Evolutionary conservation across 1,140 invertebrate species (phyloP), one percentile per base, ranked within the genome.

Genomic region (Tribolium madens): DNA sequence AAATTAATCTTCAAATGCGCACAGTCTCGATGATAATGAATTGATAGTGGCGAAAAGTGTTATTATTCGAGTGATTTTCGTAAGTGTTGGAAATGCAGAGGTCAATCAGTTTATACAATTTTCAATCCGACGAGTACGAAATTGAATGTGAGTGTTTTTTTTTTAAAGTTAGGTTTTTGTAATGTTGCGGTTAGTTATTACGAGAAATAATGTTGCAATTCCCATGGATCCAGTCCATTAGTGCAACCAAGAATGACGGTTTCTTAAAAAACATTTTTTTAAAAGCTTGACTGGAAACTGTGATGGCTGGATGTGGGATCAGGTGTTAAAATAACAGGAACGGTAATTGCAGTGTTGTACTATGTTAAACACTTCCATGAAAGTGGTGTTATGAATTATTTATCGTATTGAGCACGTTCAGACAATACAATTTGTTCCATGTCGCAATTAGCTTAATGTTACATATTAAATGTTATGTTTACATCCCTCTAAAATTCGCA

Each of bases 321-420:
- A 64, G 57, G 57, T 64, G 57, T 21, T 26, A 18, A 64, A 64
- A 64, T 64, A 64, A 64, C 57, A 33, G 26, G 57, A 64, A 64
- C 31, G 26, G 57, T 64, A 64, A 64, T 64, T 64, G 31, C 57
- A 12, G 6, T 33, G 12, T 33, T 64, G n/a, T 42, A 31, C 57
- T 33, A 64, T 64, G 21, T 33, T 33, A 64, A 64, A 64, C 26
- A 33, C 18, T 64, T 64, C 26, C 57, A 33, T 33, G 57, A 64
- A 26, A 64, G 57, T 64, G 57, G 21, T 31, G 52, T 64, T 64
- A 64, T 64, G 57, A 64, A 64, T 64, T 64, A 64, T 64, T 64
- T 64, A 64, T 64, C 26, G 57, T n/a, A 64, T 33, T 31, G 57
- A 64, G 26, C 57, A 33, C 26, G 57, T 33, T 33, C 57, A 21